Evolutionary conservation across 92 coral and sea anemone species (phyloP).

Genomic region (Zoanthus gigantus): DNA sequence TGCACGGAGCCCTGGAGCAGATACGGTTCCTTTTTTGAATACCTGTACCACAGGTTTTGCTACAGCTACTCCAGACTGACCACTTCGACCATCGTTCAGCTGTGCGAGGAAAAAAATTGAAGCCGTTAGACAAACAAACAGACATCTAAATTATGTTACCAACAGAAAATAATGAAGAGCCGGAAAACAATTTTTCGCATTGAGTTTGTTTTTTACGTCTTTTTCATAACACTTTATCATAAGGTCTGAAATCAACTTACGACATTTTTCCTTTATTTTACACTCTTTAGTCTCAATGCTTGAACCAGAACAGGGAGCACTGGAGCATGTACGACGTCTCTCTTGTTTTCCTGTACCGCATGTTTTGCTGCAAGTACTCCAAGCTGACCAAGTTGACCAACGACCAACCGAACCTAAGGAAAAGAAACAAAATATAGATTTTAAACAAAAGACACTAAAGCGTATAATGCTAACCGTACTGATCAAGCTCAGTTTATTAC

Average conservation of each 20-base stretch:
- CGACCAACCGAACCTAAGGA: background rate
- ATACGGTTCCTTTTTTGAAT: no score
- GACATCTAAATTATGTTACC: no score
- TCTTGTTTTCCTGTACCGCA: conserved; percentile 12
- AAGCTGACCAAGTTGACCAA: conserved; percentile 20
- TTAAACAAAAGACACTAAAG: background rate
- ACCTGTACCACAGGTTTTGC: no score
- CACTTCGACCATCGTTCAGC: background rate
- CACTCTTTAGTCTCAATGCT: background rate
- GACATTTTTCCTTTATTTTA: background rate
- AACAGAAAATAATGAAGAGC: no score
- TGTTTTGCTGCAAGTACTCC: conserved; percentile 18
- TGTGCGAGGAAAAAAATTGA: background rate
- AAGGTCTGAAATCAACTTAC: background rate
- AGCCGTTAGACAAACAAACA: background rate
- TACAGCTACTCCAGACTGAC: no score
- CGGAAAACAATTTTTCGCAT: no score
- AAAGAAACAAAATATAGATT: background rate
- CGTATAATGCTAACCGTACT: background rate
- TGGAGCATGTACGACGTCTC: conserved; percentile 18
- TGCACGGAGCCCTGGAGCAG: no score
- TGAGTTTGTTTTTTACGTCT: no score
- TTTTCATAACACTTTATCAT: no score
- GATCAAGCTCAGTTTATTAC: no score
- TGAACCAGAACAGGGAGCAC: background rate